Conservation (phyloP, 2,113 vertebrate genomes). For the Danionella cerebrum region DNA sequence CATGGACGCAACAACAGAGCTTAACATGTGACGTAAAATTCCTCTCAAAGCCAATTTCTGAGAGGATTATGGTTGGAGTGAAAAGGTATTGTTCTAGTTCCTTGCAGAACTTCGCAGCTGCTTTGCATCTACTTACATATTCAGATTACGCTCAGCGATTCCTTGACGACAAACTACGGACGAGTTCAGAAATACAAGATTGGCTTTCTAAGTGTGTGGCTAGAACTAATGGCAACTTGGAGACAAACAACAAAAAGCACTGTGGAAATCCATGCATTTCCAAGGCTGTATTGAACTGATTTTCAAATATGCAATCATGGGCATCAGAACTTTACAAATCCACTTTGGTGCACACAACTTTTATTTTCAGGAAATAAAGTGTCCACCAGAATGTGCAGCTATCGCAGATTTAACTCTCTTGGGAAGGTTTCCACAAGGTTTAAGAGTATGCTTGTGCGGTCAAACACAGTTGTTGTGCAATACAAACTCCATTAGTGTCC, state of each 20-base stretch:
- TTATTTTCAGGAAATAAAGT: too few relatives aligned
- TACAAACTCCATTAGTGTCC: too few relatives aligned
- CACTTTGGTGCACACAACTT: too few relatives aligned
- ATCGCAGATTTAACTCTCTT: too few relatives aligned
- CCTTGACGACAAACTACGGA: constrained; percentile 14
- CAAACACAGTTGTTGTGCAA: too few relatives aligned
- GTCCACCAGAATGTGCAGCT: too few relatives aligned
- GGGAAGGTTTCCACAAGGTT: too few relatives aligned
- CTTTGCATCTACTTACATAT: constrained; percentile 33
- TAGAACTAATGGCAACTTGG: background rate
- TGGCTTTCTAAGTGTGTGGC: background rate
- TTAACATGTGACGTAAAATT: background rate
- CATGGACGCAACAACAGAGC: background rate
- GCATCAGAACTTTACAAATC: too few relatives aligned
- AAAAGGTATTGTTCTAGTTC: constrained; percentile 19
- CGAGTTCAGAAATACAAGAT: constrained; percentile 13
- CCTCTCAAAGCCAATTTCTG: background rate
- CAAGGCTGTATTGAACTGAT: too few relatives aligned
- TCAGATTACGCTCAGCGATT: constrained; percentile 18
- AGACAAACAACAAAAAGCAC: background rate
- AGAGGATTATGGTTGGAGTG: constrained; percentile 1
- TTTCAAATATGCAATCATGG: too few relatives aligned
- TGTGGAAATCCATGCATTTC: background rate
- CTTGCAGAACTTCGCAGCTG: background rate
- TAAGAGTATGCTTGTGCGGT: too few relatives aligned